Evolutionary conservation across 2,113 vertebrate species (phyloP).

Genomic region (Takifugu bimaculatus): DNA sequence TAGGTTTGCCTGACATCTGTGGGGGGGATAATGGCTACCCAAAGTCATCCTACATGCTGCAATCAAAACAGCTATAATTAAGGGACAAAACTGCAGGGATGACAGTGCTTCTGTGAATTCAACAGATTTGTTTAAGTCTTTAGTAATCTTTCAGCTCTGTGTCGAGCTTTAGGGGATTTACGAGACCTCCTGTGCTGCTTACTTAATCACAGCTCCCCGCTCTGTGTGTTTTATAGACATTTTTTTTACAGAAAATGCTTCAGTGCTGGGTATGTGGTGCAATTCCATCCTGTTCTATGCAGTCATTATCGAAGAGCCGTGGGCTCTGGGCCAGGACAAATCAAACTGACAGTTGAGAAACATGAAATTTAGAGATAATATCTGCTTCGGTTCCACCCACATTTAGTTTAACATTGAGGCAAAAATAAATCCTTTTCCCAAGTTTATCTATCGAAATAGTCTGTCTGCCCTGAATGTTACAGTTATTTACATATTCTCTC

Average conservation of each 20-base stretch:
- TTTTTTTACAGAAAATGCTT: conserved; percentile 41
- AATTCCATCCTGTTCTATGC: conserved; percentile 16
- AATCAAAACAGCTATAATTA: conserved; percentile 2
- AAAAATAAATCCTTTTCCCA: too few relatives aligned
- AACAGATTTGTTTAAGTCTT: conserved; percentile 46
- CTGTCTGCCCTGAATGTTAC: too few relatives aligned
- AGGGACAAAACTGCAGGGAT: background rate
- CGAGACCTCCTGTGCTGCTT: conserved; percentile 30
- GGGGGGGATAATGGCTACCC: conserved; percentile 7
- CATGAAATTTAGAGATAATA: too few relatives aligned
- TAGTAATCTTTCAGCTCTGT: conserved; percentile 55
- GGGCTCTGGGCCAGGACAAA: background rate
- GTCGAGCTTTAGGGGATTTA: conserved; percentile 61
- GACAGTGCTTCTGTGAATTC: conserved; percentile 32
- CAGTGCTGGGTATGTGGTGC: conserved; percentile 43
- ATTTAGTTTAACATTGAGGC: background rate
- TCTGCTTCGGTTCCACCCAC: background rate
- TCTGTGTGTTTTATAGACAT: conserved; percentile 1
- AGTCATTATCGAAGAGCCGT: conserved; percentile 12
- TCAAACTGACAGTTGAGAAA: background rate
- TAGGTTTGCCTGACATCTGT: background rate
- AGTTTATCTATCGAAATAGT: too few relatives aligned
- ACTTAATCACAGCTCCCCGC: conserved; percentile 48
- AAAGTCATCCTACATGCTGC: background rate
- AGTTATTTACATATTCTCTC: too few relatives aligned